Evolutionary conservation across 2,113 vertebrate species (phyloP).

Genomic region (Daboia siamensis): DNA sequence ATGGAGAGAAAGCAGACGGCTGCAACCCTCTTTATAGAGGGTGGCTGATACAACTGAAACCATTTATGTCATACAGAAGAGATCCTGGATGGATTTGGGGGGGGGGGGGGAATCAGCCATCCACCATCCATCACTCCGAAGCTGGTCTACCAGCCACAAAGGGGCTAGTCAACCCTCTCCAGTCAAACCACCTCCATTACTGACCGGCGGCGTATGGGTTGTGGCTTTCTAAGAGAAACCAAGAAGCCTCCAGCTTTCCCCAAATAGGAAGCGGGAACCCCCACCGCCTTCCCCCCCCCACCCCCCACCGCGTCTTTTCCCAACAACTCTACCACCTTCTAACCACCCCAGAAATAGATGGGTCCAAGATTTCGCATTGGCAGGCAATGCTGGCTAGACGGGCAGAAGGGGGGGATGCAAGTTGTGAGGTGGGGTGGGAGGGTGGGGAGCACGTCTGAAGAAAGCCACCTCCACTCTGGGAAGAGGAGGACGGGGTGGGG

Average conservation of each 20-base stretch:
- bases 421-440: rapidly evolving
- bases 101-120: background rate
- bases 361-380: no score
- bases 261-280: background rate
- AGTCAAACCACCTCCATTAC: background rate
- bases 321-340: background rate
- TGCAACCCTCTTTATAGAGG: background rate
- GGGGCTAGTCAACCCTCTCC: background rate
- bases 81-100: background rate
- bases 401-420: no score
- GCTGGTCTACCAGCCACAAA: background rate
- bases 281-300: background rate
- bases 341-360: background rate
- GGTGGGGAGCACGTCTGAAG: background rate
- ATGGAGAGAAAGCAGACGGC: background rate
- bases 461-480: background rate
- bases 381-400: no score
- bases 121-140: background rate
- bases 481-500: no score
- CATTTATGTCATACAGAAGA: background rate
- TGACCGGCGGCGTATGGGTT: background rate
- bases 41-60: background rate
- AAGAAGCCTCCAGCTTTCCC: no score
- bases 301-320: background rate
- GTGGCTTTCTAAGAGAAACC: background rate